A percentile compares a stretch with the other conserved stretches of the same genome.
Evolutionary conservation across 2,888 invertebrate species (phyloP).

Genomic region (Monoplex corrugatus): DNA sequence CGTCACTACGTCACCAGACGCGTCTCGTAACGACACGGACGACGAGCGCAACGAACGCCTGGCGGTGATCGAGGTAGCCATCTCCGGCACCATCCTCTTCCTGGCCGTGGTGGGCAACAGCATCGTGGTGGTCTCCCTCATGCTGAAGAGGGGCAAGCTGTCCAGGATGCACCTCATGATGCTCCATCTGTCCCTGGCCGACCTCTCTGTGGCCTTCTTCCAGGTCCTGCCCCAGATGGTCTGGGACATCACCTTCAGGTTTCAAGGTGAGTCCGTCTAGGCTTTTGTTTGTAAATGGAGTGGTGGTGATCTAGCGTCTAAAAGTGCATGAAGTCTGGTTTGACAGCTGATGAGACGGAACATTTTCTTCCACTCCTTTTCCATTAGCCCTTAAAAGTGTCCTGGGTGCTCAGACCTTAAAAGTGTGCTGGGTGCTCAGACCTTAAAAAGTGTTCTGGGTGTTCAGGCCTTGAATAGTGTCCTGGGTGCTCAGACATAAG

Average conservation of each 20-base stretch:
- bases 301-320: too few relatives aligned
- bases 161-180: conserved; percentile 88
- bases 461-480: too few relatives aligned
- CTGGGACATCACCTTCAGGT: conserved; percentile 86
- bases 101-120: conserved; percentile 81
- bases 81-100: conserved; percentile 56
- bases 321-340: too few relatives aligned
- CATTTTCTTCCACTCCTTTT: too few relatives aligned
- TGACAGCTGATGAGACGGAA: too few relatives aligned
- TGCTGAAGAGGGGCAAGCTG: conserved; percentile 84
- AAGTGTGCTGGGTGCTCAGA: too few relatives aligned
- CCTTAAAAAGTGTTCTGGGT: too few relatives aligned
- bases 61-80: conserved; percentile 57
- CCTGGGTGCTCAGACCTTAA: too few relatives aligned
- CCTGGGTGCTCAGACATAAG: too few relatives aligned
- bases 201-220: conserved; percentile 87
- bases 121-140: conserved; percentile 85
- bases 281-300: too few relatives aligned
- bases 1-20: not conserved
- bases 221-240: conserved; percentile 87
- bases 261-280: conserved; percentile 81
- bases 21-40: conserved; percentile 38
- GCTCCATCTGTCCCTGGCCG: conserved; percentile 87
- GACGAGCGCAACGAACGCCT: conserved; percentile 51
- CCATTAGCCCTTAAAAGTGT: too few relatives aligned